Conservation (phyloP, 2,888 invertebrate species). For the Acleris literana region DNA sequence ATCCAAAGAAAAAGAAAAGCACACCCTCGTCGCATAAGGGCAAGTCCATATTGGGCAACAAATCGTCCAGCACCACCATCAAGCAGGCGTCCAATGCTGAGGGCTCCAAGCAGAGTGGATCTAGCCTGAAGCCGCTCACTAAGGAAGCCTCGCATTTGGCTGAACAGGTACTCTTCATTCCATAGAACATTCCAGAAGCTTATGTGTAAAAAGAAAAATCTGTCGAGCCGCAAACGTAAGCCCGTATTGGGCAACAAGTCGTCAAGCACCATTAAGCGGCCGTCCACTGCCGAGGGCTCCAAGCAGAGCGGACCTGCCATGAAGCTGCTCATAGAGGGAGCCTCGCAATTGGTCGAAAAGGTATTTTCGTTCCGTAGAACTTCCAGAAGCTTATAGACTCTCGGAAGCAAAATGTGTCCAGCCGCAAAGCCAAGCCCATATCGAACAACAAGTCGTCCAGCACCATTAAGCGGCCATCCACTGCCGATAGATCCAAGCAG, state of each 20-base stretch:
- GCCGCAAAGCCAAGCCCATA: conserved; percentile 48
- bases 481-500: conserved; percentile 44
- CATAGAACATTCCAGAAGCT: background rate
- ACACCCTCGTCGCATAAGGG: conserved; percentile 42
- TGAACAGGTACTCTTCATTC: conserved; percentile 57
- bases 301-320: conserved; percentile 41
- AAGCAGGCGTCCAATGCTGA: conserved; percentile 52
- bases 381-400: conserved; percentile 9
- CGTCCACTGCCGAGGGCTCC: conserved; percentile 46
- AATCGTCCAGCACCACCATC: conserved; percentile 58
- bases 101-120: conserved; percentile 44
- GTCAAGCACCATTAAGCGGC: conserved; percentile 55
- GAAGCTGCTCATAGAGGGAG: conserved; percentile 50
- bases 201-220: background rate
- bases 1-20: conserved; percentile 57
- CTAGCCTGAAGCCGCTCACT: conserved; percentile 39
- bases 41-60: conserved; percentile 50
- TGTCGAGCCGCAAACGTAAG: too few relatives aligned
- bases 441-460: conserved; percentile 56
- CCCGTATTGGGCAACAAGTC: conserved; percentile 52
- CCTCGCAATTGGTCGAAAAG: conserved; percentile 62
- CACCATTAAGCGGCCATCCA: conserved; percentile 55
- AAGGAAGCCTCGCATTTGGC: conserved; percentile 58
- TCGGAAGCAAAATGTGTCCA: too few relatives aligned
- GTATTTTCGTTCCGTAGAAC: conserved; percentile 42